phyloP scores from a whole-genome alignment of 2,797 vertebrate genomes.

The Enteromius afrohamiltoni region DNA sequence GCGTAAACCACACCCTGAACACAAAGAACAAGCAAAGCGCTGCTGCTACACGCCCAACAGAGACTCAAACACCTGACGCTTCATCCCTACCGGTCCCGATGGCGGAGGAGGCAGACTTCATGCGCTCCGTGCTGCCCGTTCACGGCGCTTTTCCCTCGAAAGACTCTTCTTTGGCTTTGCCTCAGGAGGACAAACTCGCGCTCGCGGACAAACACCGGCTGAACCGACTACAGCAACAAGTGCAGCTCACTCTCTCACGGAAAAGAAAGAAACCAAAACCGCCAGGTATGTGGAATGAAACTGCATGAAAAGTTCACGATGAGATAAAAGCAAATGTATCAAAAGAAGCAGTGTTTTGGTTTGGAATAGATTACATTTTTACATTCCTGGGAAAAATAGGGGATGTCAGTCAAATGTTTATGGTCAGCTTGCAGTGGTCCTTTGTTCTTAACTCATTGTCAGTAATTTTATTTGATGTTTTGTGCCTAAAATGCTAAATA shows the following conservation, averaged over 20 bases:
- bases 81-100: conserved; percentile 17
- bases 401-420: background rate
- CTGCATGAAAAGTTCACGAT: too few species aligned
- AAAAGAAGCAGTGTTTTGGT: background rate
- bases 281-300: conserved; percentile 41
- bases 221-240: conserved; percentile 58
- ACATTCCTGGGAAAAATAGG: background rate
- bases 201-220: conserved; percentile 38
- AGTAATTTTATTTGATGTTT: too few species aligned
- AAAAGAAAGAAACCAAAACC: conserved; percentile 44
- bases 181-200: conserved; percentile 43
- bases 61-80: conserved; percentile 53
- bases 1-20: conserved; percentile 40
- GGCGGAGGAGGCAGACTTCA: conserved; percentile 56
- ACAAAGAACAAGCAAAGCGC: conserved; percentile 5
- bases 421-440: background rate
- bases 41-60: background rate
- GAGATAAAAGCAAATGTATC: background rate
- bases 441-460: conserved; percentile 30
- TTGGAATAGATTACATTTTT: background rate
- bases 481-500: background rate
- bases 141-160: conserved; percentile 16
- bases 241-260: conserved; percentile 60
- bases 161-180: conserved; percentile 57
- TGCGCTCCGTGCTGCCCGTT: conserved; percentile 47